A percentile compares a stretch with the other conserved stretches of the same genome.
Evolutionary conservation across 1,140 invertebrate species (phyloP).

Genomic region (Diachasma alloeum): DNA sequence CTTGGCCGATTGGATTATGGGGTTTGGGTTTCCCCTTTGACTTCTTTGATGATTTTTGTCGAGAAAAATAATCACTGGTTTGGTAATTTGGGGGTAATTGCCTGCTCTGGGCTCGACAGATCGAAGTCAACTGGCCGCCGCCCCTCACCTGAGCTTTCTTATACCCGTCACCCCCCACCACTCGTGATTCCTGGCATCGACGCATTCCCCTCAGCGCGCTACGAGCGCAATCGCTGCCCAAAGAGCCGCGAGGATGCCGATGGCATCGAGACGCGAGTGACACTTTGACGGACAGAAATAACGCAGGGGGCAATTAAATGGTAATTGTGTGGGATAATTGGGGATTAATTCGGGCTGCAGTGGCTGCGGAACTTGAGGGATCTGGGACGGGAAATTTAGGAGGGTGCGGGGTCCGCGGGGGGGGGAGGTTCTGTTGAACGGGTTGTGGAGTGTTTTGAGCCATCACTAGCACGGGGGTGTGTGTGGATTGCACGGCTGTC

Average conservation of each 20-base stretch:
- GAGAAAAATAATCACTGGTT: too few species aligned
- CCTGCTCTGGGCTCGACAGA: slow-evolving; percentile 24
- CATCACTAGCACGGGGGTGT: slow-evolving; percentile 20
- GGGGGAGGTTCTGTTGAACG: too few species aligned
- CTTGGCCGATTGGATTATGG: too few species aligned
- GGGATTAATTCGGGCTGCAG: too few species aligned
- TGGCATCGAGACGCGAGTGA: background rate
- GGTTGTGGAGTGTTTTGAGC: too few species aligned
- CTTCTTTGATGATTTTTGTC: too few species aligned
- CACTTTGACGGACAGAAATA: background rate
- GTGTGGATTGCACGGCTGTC: slow-evolving; percentile 36
- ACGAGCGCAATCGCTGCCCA: slow-evolving; percentile 51
- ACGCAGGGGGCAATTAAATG: too few species aligned
- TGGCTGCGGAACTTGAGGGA: too few species aligned
- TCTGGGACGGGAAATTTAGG: background rate
- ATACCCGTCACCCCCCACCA: slow-evolving; percentile 43
- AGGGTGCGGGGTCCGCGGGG: too few species aligned
- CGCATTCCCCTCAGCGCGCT: background rate
- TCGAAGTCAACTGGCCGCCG: slow-evolving; percentile 58
- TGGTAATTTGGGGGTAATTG: background rate
- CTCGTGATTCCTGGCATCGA: background rate
- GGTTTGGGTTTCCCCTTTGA: too few species aligned
- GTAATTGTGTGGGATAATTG: too few species aligned
- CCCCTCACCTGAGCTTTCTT: slow-evolving; percentile 57
- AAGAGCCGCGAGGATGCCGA: slow-evolving; percentile 17